These are phyloP conservation scores for Gobionotothen gibberifrons DNA, from an alignment of 2,797 vertebrate species.

Conservation along the genomic window DNA sequence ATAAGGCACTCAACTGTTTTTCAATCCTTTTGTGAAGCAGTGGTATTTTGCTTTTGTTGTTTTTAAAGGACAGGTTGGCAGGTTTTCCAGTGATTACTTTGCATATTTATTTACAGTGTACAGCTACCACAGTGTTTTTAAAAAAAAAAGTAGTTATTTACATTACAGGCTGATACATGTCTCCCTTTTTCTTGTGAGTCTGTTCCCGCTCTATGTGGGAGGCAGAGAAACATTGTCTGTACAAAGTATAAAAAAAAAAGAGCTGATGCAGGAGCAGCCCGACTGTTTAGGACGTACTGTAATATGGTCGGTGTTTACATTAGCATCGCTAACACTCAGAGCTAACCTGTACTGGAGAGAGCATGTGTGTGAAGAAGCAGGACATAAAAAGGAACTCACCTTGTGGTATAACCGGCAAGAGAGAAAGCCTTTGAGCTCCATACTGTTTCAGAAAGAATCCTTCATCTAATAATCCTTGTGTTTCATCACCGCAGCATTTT, in stretches of 20 bases:
- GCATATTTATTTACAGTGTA: conserved; percentile 67
- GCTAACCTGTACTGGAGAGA: no score
- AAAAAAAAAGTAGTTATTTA: conserved; percentile 43
- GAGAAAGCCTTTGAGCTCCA: no score
- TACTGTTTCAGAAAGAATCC: no score
- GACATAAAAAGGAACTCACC: no score
- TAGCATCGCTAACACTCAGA: no score
- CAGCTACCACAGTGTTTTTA: conserved; percentile 57
- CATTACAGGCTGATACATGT: conserved; percentile 59
- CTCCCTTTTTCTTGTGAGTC: conserved; percentile 79
- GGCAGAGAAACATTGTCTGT: conserved; percentile 54
- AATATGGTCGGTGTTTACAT: no score
- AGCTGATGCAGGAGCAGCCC: conserved; percentile 21
- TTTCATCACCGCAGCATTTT: no score
- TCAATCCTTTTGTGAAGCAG: conserved; percentile 42
- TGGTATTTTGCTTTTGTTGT: conserved; percentile 46
- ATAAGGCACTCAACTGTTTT: conserved; percentile 68
- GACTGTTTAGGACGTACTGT: no score
- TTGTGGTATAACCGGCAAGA: no score
- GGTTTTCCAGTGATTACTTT: conserved; percentile 55
- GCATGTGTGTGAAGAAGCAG: no score
- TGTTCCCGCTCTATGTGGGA: conserved; percentile 65
- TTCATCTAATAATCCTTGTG: no score
- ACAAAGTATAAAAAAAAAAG: conserved; percentile 29
- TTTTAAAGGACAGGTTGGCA: conserved; percentile 30